A percentile compares a stretch with the other conserved stretches of the same genome.
Conservation (phyloP, 2,888 invertebrate genomes). For the Dryomyza anilis region DNA sequence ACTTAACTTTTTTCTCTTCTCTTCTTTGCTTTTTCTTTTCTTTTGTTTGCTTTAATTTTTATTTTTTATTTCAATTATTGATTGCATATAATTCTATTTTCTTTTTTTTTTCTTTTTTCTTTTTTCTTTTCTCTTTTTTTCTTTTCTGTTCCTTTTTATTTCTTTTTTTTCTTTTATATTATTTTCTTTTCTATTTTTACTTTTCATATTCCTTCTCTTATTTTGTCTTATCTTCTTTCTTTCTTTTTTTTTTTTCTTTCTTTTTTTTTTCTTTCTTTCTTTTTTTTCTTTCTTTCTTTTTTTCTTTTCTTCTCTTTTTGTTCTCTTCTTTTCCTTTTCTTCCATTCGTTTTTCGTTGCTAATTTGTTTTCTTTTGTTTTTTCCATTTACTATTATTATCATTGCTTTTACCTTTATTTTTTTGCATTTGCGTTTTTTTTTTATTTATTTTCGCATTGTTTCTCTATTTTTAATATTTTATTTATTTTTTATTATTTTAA, state of each 20-base stretch:
- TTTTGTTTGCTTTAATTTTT: neutral
- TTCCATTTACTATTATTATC: no score
- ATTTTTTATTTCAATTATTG: neutral
- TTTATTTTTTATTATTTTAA: no score
- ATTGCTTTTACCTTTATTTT: no score
- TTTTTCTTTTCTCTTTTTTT: neutral
- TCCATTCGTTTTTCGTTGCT: no score
- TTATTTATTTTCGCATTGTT: no score
- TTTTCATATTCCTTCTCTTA: neutral
- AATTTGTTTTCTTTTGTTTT: no score
- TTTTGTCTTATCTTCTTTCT: neutral
- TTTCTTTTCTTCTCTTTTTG: neutral
- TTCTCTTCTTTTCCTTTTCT: no score
- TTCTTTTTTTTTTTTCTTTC: neutral
- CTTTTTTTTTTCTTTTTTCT: neutral
- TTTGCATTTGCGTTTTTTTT: no score
- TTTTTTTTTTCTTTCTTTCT: neutral
- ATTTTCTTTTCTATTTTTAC: neutral
- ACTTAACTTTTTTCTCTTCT: neutral
- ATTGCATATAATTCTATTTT: neutral
- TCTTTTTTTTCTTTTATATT: neutral
- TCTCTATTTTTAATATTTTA: no score
- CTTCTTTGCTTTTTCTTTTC: neutral
- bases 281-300: neutral
- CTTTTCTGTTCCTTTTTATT: neutral